Base-by-base conservation (phyloP, 2,797 vertebrate species). In the Microtus agrestis region DNA sequence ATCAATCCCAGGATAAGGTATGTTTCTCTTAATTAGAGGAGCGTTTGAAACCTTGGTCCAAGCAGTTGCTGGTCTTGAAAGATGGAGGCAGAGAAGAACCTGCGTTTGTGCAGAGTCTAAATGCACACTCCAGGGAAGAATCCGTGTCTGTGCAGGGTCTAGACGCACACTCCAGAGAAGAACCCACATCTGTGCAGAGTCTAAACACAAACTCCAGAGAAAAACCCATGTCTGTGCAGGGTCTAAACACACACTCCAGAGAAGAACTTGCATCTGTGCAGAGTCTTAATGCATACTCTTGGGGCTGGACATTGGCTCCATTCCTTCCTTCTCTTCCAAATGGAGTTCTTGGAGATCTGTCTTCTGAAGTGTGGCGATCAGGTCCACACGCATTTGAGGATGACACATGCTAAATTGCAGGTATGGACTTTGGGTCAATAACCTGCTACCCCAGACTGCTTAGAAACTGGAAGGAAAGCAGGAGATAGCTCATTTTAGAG, bases 21-120 rank as follows among this genome's bases (percentile, higher is more conserved):
- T 96, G 79, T 91, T 96, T 95, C 89, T 96, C 91, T 97, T 92
- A 87, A 96, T 97, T 97, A 97, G 93, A 82, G 93, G 87, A 92
- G 59, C 59, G 14, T 92, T 54, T 77, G 93, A 95, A 93, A 96
- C 84, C 51, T 92, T 93, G 91, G 90, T 43, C 67, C 69, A 93
- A 93, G 79, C 86, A 87, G 15, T 73, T 54, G 76, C 93, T 82
- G 89, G 80, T 78, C 76, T 5, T 5, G 34, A 85, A 61, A 63
- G 67, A 90, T 85, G 31, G 84, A 92, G 65, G 69, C 46, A 51
- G 74, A 84, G 29, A 77, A 80, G 27, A 61, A n/a, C 31, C 46
- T 1, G 27, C 17, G 1, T 69, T 54, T 82, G 29, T 59, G n/a
- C 34, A 37, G 27, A 54, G 74, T 73, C 7, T 17, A 1, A 71